Percentiles rank a stretch among this genome's conserved stretches.
These are phyloP conservation scores for Pocillopora damicornis DNA, from an alignment of 64 coral and sea anemone genomes.

Conservation along the genomic window DNA sequence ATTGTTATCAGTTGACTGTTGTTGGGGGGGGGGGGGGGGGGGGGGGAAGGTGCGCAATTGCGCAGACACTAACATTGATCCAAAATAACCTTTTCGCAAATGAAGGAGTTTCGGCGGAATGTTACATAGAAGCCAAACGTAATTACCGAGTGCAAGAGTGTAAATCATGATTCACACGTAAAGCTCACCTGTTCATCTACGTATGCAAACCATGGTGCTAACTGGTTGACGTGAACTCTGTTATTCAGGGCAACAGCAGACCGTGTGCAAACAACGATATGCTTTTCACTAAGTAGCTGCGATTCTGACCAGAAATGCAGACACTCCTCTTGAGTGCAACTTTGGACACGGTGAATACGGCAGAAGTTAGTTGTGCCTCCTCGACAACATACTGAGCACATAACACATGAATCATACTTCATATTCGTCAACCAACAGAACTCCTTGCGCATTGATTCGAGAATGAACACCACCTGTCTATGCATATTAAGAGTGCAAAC, in stretches of 20 bases:
- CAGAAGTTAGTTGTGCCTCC: neutral
- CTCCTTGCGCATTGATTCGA: constrained; percentile 27
- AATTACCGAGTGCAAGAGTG: neutral
- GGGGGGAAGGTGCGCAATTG: too few relatives aligned
- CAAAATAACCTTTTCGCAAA: too few relatives aligned
- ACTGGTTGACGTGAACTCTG: neutral
- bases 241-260: constrained; percentile 5
- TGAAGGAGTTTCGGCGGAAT: too few relatives aligned
- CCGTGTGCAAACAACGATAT: neutral
- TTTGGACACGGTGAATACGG: neutral
- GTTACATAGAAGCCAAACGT: too few relatives aligned
- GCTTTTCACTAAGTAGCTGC: neutral
- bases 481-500: neutral
- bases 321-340: constrained; percentile 25
- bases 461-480: constrained; percentile 9
- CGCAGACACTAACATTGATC: too few relatives aligned
- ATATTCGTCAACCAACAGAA: constrained; percentile 27
- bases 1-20: too few relatives aligned
- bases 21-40: too few relatives aligned
- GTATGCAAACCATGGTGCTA: constrained; percentile 14
- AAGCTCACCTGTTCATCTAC: neutral
- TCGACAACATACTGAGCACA: constrained; percentile 19
- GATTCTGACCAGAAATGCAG: constrained; percentile 27
- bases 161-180: neutral
- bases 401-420: constrained; percentile 1